These are phyloP conservation scores for Platichthys stellatus DNA, from an alignment of 2,113 vertebrate genomes.

Conservation along the genomic window DNA sequence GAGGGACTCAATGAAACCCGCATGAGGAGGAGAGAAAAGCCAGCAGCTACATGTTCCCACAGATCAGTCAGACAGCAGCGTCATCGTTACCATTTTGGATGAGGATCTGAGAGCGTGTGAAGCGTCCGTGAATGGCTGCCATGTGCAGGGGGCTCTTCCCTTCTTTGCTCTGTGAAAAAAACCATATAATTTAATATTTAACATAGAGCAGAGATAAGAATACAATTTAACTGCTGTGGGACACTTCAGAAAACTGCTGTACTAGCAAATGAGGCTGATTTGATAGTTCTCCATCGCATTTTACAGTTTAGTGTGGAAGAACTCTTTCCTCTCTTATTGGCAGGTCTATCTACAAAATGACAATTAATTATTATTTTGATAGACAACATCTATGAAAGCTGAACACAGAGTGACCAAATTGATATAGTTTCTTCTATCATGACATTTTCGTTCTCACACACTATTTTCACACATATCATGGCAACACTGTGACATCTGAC, in stretches of 20 bases:
- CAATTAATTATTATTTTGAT: neutral
- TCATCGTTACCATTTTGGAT: conserved; percentile 91
- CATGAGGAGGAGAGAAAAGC: neutral
- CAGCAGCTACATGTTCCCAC: neutral
- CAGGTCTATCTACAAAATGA: neutral
- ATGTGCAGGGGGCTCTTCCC: conserved; percentile 98
- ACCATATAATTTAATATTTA: neutral
- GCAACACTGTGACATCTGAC: neutral
- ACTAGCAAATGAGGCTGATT: neutral
- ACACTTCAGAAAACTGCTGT: neutral
- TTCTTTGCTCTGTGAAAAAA: conserved; percentile 89
- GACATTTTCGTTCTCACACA: neutral
- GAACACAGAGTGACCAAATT: too few species aligned
- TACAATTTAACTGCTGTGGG: neutral
- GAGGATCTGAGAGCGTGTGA: conserved; percentile 98
- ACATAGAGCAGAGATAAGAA: neutral
- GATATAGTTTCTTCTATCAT: neutral
- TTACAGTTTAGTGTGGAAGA: neutral
- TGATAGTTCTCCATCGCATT: neutral
- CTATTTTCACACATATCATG: neutral
- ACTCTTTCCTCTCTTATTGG: too few species aligned
- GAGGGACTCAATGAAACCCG: neutral
- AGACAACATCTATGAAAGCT: neutral
- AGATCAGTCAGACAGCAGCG: too few species aligned
- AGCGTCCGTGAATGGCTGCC: conserved; percentile 96